phyloP scores from a whole-genome alignment of 2,113 vertebrate genomes.

The Crotalus viridis region DNA sequence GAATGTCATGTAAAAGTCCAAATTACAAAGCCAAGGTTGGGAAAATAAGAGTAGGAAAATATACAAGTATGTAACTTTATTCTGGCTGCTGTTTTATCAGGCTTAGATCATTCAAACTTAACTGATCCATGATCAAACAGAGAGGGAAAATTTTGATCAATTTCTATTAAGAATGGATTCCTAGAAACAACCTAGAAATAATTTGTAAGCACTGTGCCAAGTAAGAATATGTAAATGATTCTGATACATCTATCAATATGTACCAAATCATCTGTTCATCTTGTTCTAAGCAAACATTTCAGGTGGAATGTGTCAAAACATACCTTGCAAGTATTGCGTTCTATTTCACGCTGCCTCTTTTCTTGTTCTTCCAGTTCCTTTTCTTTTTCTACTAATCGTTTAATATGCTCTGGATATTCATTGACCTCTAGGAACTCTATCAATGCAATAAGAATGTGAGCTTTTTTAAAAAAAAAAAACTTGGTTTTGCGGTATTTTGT shows the following conservation, averaged over 20 bases:
- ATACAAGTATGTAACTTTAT: not conserved
- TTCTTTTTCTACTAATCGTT: slow-evolving; percentile 88
- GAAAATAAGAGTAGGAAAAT: not conserved
- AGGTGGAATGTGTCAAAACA: slow-evolving; percentile 32
- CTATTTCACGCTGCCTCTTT: slow-evolving; percentile 94
- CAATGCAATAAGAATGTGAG: slow-evolving; percentile 38
- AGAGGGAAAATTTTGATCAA: not conserved
- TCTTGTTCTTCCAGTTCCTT: slow-evolving; percentile 96
- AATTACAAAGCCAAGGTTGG: not conserved
- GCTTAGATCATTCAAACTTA: not conserved
- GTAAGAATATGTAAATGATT: not conserved
- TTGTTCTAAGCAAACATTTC: not conserved
- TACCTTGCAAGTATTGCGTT: slow-evolving; percentile 98
- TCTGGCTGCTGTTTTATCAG: not conserved
- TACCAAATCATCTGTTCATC: not conserved
- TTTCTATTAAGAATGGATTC: not conserved
- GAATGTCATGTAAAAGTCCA: not conserved
- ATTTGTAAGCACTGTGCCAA: not conserved
- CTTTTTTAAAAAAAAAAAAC: not conserved
- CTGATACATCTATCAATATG: not conserved
- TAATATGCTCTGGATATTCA: slow-evolving; percentile 95
- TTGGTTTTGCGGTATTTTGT: not conserved
- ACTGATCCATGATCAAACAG: not conserved
- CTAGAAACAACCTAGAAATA: not conserved
- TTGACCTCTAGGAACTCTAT: slow-evolving; percentile 88